Conservation (phyloP, 2,113 vertebrate genomes). For the Eclectus roratus region DNA sequence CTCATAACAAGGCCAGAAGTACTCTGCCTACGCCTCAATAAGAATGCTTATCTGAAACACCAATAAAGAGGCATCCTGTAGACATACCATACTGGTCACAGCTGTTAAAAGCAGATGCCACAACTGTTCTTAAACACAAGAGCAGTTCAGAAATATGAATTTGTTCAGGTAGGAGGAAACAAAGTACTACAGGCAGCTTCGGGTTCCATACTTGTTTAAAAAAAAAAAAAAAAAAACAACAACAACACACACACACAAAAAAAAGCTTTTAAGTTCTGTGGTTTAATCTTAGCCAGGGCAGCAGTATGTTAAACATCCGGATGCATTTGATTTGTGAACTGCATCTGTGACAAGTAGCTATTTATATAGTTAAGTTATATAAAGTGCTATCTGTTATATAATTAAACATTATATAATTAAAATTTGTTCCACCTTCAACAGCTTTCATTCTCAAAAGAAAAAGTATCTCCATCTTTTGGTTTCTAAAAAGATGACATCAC, state of each 20-base stretch:
- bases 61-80: not conserved
- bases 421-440: not conserved
- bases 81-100: not conserved
- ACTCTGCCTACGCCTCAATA: not conserved
- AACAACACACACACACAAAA: too few species aligned
- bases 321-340: not conserved
- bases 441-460: not conserved
- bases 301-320: not conserved
- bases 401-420: not conserved
- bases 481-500: not conserved
- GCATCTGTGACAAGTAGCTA: not conserved
- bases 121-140: not conserved
- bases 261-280: not conserved
- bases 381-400: not conserved
- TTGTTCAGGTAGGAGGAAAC: too few species aligned
- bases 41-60: not conserved
- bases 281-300: not conserved
- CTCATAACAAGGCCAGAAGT: not conserved
- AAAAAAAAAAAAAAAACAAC: not conserved
- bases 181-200: not conserved
- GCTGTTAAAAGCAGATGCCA: not conserved
- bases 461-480: not conserved
- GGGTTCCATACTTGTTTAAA: not conserved
- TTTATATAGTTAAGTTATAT: not conserved
- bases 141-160: not conserved